Evolutionary conservation across 2,113 vertebrate genomes (phyloP).

Genomic region (Heterocephalus glaber): DNA sequence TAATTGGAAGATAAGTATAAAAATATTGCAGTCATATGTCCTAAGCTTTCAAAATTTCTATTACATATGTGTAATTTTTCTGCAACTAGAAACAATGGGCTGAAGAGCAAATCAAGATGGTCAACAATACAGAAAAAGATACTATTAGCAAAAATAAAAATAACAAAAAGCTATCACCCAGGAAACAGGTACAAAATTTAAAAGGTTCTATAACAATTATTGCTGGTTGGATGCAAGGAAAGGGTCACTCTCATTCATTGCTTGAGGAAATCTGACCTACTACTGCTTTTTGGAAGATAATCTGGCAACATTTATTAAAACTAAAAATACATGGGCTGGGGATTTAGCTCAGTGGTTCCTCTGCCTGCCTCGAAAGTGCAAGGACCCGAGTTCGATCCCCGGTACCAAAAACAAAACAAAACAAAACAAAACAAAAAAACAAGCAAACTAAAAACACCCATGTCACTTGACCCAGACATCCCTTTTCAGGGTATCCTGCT

Average conservation of each 20-base stretch:
- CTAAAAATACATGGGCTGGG: too few species aligned
- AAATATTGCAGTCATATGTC: not conserved
- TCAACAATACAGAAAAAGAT: constrained; percentile 56
- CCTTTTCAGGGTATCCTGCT: constrained; percentile 60
- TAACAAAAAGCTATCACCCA: constrained; percentile 39
- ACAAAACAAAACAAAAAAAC: too few species aligned
- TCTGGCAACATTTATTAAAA: constrained; percentile 70
- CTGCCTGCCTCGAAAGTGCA: too few species aligned
- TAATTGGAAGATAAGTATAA: constrained; percentile 54
- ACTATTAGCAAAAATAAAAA: constrained; percentile 60
- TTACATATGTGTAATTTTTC: constrained; percentile 48
- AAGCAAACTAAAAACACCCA: too few species aligned
- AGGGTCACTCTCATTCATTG: constrained; percentile 52
- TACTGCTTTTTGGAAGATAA: constrained; percentile 62
- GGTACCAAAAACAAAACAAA: too few species aligned
- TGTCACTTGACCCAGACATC: constrained; percentile 60
- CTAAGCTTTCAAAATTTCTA: constrained; percentile 44
- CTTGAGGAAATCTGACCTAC: constrained; percentile 67
- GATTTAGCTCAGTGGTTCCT: too few species aligned
- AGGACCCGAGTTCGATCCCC: too few species aligned
- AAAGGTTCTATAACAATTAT: constrained; percentile 12
- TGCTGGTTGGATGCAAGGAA: constrained; percentile 42
- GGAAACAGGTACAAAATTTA: constrained; percentile 59
- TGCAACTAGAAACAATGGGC: constrained; percentile 49
- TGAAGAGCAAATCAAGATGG: constrained; percentile 50